A percentile compares a stretch with the other conserved stretches of the same genome.
These are phyloP conservation scores for Calliopsis andreniformis DNA, from an alignment of 1,140 invertebrate genomes.

Conservation along the genomic window DNA sequence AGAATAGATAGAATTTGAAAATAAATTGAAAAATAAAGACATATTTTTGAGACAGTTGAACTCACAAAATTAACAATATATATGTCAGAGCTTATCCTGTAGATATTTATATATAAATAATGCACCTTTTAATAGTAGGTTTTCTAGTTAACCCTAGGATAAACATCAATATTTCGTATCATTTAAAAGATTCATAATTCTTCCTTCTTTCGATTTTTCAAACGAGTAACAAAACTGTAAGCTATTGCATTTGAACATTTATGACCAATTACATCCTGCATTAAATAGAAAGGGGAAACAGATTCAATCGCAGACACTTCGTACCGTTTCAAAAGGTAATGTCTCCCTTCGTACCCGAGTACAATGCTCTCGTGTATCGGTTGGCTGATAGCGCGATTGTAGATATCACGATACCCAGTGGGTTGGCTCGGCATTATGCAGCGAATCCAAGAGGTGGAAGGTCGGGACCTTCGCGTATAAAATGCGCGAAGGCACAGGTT, in stretches of 20 bases:
- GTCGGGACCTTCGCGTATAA: neutral
- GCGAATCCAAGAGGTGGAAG: constrained; percentile 2
- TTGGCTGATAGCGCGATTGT: neutral
- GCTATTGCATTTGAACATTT: constrained; percentile 13
- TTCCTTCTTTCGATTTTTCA: neutral
- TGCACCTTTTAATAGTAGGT: too few species aligned
- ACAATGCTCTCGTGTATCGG: constrained; percentile 11
- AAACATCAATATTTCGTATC: too few species aligned
- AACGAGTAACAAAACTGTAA: neutral
- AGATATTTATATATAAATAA: too few species aligned
- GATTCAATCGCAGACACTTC: neutral
- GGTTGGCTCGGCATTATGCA: neutral
- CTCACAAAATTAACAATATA: too few species aligned
- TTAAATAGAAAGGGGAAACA: neutral
- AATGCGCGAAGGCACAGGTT: neutral
- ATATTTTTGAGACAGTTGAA: too few species aligned
- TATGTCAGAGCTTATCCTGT: too few species aligned
- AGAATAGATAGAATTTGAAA: neutral
- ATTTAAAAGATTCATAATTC: too few species aligned
- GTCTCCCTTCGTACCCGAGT: neutral
- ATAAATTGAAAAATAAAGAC: too few species aligned
- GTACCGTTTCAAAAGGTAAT: neutral
- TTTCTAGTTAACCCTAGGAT: too few species aligned
- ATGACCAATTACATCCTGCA: neutral
- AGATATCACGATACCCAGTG: neutral